Conservation (phyloP, 2,888 invertebrate species). For the Oconnorella tubifera region DNA sequence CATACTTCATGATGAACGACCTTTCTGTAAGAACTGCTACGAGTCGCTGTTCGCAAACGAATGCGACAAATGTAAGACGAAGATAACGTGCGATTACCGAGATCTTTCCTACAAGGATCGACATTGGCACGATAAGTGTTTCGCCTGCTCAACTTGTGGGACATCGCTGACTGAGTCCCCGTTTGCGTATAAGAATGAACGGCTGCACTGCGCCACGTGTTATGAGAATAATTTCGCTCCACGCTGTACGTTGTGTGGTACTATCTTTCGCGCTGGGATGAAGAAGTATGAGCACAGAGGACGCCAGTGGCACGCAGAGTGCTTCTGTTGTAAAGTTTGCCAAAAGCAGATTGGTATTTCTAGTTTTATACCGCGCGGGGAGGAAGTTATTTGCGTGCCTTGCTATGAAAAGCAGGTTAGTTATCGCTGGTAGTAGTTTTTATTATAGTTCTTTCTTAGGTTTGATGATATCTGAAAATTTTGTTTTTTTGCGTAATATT, state of each 20-base stretch:
- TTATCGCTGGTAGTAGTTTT: conserved; percentile 16
- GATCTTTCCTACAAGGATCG: conserved; percentile 17
- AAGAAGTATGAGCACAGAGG: conserved; percentile 27
- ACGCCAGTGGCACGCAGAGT: conserved; percentile 21
- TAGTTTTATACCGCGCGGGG: conserved; percentile 20
- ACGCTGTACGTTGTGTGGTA: conserved; percentile 21
- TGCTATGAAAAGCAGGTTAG: conserved; percentile 21
- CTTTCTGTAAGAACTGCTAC: conserved; percentile 26
- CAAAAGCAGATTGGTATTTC: conserved; percentile 20
- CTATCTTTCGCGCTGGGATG: conserved; percentile 28
- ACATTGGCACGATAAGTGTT: conserved; percentile 30
- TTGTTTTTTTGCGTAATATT: too few relatives aligned
- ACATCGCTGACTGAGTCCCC: conserved; percentile 19
- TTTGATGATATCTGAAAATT: too few relatives aligned
- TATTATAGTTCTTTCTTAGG: too few relatives aligned
- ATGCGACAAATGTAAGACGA: conserved; percentile 22
- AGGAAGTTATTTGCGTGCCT: conserved; percentile 20
- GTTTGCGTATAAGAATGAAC: conserved; percentile 27
- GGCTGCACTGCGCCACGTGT: conserved; percentile 26
- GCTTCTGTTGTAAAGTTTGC: conserved; percentile 21
- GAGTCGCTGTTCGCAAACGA: conserved; percentile 25
- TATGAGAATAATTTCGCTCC: conserved; percentile 25
- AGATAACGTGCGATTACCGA: conserved; percentile 25
- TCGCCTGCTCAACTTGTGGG: conserved; percentile 21
- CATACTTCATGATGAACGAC: conserved; percentile 26